Base-by-base conservation (phyloP, 2,888 invertebrate species). In the Poecilobothrus nobilitatus region DNA sequence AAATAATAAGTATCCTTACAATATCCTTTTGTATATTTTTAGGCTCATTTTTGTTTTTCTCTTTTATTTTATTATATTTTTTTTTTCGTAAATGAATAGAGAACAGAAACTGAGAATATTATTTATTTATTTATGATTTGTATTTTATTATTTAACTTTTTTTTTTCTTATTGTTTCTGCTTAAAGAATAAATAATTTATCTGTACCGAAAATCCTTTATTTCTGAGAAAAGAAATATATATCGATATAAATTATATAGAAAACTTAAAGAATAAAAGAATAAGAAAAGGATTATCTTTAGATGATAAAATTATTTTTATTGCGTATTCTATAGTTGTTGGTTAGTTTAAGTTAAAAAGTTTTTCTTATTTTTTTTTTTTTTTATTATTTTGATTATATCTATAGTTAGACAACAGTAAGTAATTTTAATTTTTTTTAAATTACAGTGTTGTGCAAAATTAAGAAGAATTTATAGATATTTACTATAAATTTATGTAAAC, bases 91-190 rank as follows among this genome's bases (percentile, higher is more conserved):
- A 53, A 53, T 53, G n/a, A 53, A 53, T 53, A 53, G 53, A 53
- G n/a, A 53, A 53, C 15, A 53, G 53, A 53, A 53, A n/a, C 6
- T 12, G 18, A 53, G 18, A 18, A 53, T 12, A 53, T 53, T 53
- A 53, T 53, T 53, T 53, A 53, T 53, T 53, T 53, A 53, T 53
- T 53, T 53, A 53, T 53, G 53, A 53, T 53, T 53, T 53, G 53
- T 53, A 53, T 53, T 53, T 53, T 53, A 53, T 53, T 53, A 53
- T 53, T 53, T 53, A 53, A 53, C 18, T 53, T 53, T 12, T 53
- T 53, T 15, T 53, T 53, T 12, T 53, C 18, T 53, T 53, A 18
- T 15, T 15, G 12, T 53, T 15, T 53, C 53, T 53, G 53, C 53
- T 53, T n/a, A 53, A 53, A 53, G 53, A 53, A 53, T 53, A 53